Base-by-base conservation (phyloP, 2,797 vertebrate genomes). In the Gymnodraco acuticeps region DNA sequence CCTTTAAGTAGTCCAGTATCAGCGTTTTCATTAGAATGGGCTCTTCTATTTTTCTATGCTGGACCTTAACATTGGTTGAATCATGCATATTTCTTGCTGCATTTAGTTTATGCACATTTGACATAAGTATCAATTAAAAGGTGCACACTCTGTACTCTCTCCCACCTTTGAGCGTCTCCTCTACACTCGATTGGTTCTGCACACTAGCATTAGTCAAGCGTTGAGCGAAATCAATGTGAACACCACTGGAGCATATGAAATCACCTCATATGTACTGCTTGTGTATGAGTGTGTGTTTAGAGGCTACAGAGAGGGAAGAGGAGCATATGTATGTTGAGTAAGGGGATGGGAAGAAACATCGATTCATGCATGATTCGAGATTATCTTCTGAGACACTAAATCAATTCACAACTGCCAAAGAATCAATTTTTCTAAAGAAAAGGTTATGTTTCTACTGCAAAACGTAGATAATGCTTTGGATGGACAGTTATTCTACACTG, bases 181-280 rank as follows among this genome's bases (percentile, higher is more conserved):
- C n/a, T 50, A 67, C 70, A 56, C 70, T 82, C 16, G 4, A 75
- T 43, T 62, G 70, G 47, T 41, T 79, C 48, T 58, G 33, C 70
- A 80, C 80, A 41, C 19, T 19, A 2, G 46, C 64, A 60, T 64
- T 56, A 82, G 68, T 67, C 33, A 43, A 64, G 54, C 51, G 3
- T 15, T 10, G 50, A 77, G 51, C 1, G 0, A 50, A 75, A 75
- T 81, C 66, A 19, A 77, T 75, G 64, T 42, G 47, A 77, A 56
- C 61, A 10, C n/a, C 52, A 3, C 47, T 60, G 13, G 2, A 73
- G 73, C 72, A 77, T 58, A 73, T 63, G 42, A 23, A 71, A 48
- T 27, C 54, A 68, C 45, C 50, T 69, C 41, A 27, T 38, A 38
- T 38, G 33, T 38, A 38, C 33, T 38, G 33, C 33, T 47, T 31